Conservation (phyloP, 2,888 invertebrate genomes). For the Epinotia nisella region DNA sequence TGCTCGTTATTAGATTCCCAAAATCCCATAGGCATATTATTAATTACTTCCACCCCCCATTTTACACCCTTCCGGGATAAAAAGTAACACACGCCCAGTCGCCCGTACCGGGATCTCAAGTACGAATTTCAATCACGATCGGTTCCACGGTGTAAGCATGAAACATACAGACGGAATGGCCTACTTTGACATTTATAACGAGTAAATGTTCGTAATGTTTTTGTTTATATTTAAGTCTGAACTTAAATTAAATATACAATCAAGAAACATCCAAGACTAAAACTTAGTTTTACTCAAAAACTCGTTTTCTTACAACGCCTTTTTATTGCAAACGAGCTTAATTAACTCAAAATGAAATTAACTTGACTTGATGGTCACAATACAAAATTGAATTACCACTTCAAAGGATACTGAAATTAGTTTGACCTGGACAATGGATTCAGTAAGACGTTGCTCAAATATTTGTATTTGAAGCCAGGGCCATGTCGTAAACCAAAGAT, state of each 20-base stretch:
- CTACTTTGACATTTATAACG: too few relatives aligned
- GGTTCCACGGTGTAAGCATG: too few relatives aligned
- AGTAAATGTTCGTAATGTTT: too few relatives aligned
- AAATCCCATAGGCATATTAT: too few relatives aligned
- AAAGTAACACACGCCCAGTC: too few relatives aligned
- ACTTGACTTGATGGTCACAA: slow-evolving; percentile 69
- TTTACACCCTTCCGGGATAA: too few relatives aligned
- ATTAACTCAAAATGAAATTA: slow-evolving; percentile 64
- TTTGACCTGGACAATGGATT: slow-evolving; percentile 80
- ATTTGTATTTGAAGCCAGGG: slow-evolving; percentile 75
- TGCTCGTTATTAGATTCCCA: too few relatives aligned
- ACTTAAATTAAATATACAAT: neutral
- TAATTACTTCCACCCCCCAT: too few relatives aligned
- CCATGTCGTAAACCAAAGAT: slow-evolving; percentile 79
- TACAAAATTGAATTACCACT: slow-evolving; percentile 76
- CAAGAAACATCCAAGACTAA: neutral
- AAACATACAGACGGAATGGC: too few relatives aligned
- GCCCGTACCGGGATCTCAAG: too few relatives aligned
- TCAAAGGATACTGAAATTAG: slow-evolving; percentile 74
- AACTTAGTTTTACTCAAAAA: neutral
- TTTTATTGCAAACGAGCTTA: slow-evolving; percentile 54
- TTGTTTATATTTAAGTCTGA: neutral
- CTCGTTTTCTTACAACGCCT: slow-evolving; percentile 6
- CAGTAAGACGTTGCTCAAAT: slow-evolving; percentile 73
- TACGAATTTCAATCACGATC: too few relatives aligned